phyloP scores from a whole-genome alignment of 2,888 invertebrate genomes.

The Argyra leucocephala region DNA sequence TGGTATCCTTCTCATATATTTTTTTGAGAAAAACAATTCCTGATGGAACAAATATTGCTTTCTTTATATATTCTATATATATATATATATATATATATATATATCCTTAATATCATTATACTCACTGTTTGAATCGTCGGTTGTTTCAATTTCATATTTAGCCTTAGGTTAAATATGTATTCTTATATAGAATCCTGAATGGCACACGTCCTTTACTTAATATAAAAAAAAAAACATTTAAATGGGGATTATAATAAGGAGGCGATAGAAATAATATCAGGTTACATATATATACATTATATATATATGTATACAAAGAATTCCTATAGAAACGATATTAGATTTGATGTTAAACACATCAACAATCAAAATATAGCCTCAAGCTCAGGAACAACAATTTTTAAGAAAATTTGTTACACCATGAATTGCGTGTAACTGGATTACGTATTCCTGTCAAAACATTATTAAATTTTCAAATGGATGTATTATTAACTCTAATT shows the following conservation, averaged over 20 bases:
- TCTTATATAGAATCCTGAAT: background rate
- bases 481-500: background rate
- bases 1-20: background rate
- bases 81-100: background rate
- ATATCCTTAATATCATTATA: background rate
- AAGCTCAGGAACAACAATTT: background rate
- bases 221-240: background rate
- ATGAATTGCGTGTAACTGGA: background rate
- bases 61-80: background rate
- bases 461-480: background rate
- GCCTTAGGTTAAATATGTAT: background rate
- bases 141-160: background rate
- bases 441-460: conserved; percentile 6
- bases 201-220: background rate
- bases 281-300: background rate
- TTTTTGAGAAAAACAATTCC: too few relatives aligned
- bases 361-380: background rate
- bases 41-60: background rate
- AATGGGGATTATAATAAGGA: conserved; percentile 1
- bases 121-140: background rate
- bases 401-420: background rate
- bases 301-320: too few relatives aligned
- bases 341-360: background rate
- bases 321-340: too few relatives aligned
- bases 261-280: background rate